phyloP scores from a whole-genome alignment of 2,113 vertebrate species.

The Seriola rivoliana region DNA sequence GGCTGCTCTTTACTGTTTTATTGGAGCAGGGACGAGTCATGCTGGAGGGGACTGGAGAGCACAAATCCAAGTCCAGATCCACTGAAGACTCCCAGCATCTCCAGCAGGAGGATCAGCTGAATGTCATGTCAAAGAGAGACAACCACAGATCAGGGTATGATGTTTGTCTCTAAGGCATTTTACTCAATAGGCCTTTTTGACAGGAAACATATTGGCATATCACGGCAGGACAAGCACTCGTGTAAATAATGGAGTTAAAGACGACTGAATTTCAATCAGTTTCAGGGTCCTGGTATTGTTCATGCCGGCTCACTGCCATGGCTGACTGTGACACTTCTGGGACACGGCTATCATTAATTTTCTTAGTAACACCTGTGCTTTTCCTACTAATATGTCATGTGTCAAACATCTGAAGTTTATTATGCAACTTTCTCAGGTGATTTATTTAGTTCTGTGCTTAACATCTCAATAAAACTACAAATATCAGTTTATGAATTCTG shows the following conservation, averaged over 20 bases:
- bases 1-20: constrained; percentile 90
- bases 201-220: neutral
- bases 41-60: constrained; percentile 82
- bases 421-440: neutral
- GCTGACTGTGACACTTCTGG: neutral
- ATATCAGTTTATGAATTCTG: neutral
- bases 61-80: constrained; percentile 29
- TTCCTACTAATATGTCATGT: neutral
- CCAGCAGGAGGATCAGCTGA: constrained; percentile 40
- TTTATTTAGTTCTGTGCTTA: neutral
- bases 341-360: neutral
- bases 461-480: neutral
- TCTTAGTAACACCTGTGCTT: neutral
- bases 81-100: constrained; percentile 39
- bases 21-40: constrained; percentile 92
- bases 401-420: neutral
- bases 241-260: neutral
- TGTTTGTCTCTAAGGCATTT: constrained; percentile 6
- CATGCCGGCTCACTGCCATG: neutral
- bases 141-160: constrained; percentile 81
- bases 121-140: constrained; percentile 31
- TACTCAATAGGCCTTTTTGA: neutral
- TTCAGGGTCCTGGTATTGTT: neutral
- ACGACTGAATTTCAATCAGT: neutral
- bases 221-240: neutral